Evolutionary conservation across 1,140 invertebrate species (phyloP), one percentile per base, ranked within the genome.

Genomic region (Acarapis woodi): DNA sequence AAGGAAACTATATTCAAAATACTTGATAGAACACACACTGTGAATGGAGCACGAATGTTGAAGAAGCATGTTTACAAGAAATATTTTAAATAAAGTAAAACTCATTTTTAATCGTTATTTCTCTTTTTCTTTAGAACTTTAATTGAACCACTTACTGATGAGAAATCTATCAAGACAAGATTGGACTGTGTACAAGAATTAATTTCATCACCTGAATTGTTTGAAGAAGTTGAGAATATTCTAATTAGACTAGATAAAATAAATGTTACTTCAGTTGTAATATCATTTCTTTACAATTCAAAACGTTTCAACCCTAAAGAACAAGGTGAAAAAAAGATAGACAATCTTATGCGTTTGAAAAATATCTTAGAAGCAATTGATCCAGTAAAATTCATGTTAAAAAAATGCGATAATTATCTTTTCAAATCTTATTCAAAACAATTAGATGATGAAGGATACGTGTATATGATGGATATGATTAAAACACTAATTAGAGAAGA

Each of bases 21-120:
- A 8, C 48, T 90, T 12, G 73, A 85, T 47, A 61, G 67, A 33
- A 83, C 76, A 32, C 63, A 66, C 28, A 88, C 82, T 2, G 54
- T 60, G 31, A 67, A 72, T 28, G 83, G 83, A 3, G 58, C 66
- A 21, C 56, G 76, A 40, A 57, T 72, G 2, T 57, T 93, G 4
- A 55, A 80, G 38, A 69, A 74, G 1, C 67, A 67, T 19, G 69
- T 87, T 39, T 56, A 87, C n/a, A 76, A 85, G 51, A 78, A 78
- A 1, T 63, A 68, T 34, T 12, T 22, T n/a, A 22, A 22, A 12
- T 35, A 22, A 3, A 12, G 16, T 22, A 28, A 28, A 12, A 31
- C 9, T 2, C 29, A 14, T 28, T 3, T 37, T 37, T 29, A 4
- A 33, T 33, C 18, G n/a, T 33, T 20, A 33, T 14, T 31, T 16